These are phyloP conservation scores for Chromoteleia sp. DNA, from an alignment of 2,888 invertebrate species.

Conservation along the genomic window DNA sequence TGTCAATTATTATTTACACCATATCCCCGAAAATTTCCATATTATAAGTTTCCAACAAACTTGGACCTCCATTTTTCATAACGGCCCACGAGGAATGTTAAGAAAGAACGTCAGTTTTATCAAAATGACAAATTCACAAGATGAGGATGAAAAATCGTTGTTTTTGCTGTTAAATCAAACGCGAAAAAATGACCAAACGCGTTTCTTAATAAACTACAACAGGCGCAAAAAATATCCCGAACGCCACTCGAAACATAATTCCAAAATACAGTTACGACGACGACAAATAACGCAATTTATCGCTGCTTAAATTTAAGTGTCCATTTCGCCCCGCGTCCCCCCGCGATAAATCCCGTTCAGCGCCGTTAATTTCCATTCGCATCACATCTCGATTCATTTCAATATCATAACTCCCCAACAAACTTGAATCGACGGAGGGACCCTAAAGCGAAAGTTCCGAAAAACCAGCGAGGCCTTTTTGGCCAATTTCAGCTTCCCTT, in stretches of 20 bases:
- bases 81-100: slow-evolving; percentile 6
- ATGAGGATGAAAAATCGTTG: slow-evolving; percentile 39
- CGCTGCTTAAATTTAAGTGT: slow-evolving; percentile 65
- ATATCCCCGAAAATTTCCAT: slow-evolving; percentile 33
- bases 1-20: slow-evolving; percentile 49
- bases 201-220: slow-evolving; percentile 42
- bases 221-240: slow-evolving; percentile 14
- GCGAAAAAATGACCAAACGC: slow-evolving; percentile 17
- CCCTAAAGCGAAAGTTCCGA: slow-evolving; percentile 42
- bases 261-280: slow-evolving; percentile 51
- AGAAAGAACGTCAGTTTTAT: slow-evolving; percentile 31
- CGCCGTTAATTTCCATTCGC: slow-evolving; percentile 62
- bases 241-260: slow-evolving; percentile 48
- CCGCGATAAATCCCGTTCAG: slow-evolving; percentile 59
- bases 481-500: slow-evolving; percentile 13
- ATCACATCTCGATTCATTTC: slow-evolving; percentile 65
- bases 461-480: slow-evolving; percentile 47
- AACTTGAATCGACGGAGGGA: slow-evolving; percentile 27
- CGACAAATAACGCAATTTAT: slow-evolving; percentile 66
- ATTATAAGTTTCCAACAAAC: slow-evolving; percentile 45
- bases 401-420: slow-evolving; percentile 58
- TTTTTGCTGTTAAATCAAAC: slow-evolving; percentile 36
- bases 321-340: slow-evolving; percentile 6
- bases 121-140: slow-evolving; percentile 37
- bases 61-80: slow-evolving; percentile 30